Conservation (phyloP, 2,888 invertebrate species). For the Tyria jacobaeae region DNA sequence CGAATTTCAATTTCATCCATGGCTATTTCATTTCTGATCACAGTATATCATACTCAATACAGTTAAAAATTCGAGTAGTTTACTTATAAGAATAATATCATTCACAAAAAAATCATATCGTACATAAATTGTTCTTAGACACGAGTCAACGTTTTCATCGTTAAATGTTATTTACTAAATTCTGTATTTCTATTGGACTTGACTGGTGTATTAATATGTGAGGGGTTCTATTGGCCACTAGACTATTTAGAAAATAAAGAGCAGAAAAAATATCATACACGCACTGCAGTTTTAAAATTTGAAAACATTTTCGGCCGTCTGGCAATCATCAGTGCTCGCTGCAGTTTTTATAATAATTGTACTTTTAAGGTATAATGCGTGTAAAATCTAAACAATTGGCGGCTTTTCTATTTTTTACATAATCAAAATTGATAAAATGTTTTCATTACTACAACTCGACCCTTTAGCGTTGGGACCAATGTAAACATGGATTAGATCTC, state of each 20-base stretch:
- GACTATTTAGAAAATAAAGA: slow-evolving; percentile 30
- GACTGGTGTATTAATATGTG: slow-evolving; percentile 54
- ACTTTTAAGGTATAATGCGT: slow-evolving; percentile 1
- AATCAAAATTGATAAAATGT: slow-evolving; percentile 24
- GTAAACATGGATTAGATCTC: slow-evolving; percentile 57
- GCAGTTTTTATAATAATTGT: slow-evolving; percentile 7
- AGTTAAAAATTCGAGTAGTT: slow-evolving; percentile 2
- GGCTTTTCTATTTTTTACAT: slow-evolving; percentile 16
- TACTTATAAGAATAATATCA: slow-evolving; percentile 27
- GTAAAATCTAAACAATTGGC: slow-evolving; percentile 6
- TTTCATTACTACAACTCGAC: slow-evolving; percentile 41
- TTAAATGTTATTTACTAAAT: slow-evolving; percentile 51
- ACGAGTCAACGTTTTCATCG: slow-evolving; percentile 42
- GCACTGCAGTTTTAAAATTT: slow-evolving; percentile 13
- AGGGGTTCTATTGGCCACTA: slow-evolving; percentile 51
- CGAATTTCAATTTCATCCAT: neutral
- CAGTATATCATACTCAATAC: slow-evolving; percentile 1
- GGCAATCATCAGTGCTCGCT: slow-evolving; percentile 16
- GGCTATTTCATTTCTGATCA: slow-evolving; percentile 1
- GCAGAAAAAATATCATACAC: slow-evolving; percentile 14
- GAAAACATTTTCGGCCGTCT: neutral
- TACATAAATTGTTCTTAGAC: slow-evolving; percentile 37
- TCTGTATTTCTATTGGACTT: slow-evolving; percentile 53
- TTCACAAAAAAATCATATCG: slow-evolving; percentile 44
- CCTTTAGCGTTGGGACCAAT: slow-evolving; percentile 81